phyloP scores from a whole-genome alignment of 1,140 invertebrate genomes.

The Diorhabda carinulata region DNA sequence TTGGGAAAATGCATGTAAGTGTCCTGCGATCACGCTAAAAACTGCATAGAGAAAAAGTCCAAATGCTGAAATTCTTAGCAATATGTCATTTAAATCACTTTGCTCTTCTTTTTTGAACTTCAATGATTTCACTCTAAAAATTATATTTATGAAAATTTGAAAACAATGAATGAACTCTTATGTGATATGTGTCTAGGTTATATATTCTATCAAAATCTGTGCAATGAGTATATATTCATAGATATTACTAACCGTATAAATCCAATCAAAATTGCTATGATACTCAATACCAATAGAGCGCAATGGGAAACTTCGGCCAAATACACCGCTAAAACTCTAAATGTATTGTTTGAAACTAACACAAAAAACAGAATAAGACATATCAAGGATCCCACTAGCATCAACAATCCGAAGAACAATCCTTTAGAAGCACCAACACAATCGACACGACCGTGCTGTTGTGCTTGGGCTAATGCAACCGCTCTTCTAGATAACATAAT shows the following conservation, averaged over 20 bases:
- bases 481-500: slow-evolving; percentile 78
- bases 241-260: slow-evolving; percentile 67
- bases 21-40: slow-evolving; percentile 88
- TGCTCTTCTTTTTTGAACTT: slow-evolving; percentile 86
- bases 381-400: slow-evolving; percentile 86
- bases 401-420: slow-evolving; percentile 86
- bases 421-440: slow-evolving; percentile 91
- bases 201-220: too few relatives aligned
- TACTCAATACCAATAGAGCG: slow-evolving; percentile 78
- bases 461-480: slow-evolving; percentile 74
- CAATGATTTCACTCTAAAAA: slow-evolving; percentile 73
- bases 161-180: neutral
- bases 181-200: too few relatives aligned
- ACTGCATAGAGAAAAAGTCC: slow-evolving; percentile 89
- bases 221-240: neutral
- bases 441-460: slow-evolving; percentile 74
- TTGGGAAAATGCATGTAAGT: slow-evolving; percentile 73
- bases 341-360: slow-evolving; percentile 75
- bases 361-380: slow-evolving; percentile 94
- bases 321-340: slow-evolving; percentile 80
- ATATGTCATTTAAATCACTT: slow-evolving; percentile 83
- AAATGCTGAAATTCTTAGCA: slow-evolving; percentile 85
- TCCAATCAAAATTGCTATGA: slow-evolving; percentile 84
- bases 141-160: slow-evolving; percentile 20
- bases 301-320: slow-evolving; percentile 87